These are phyloP conservation scores for Ageneiosus marmoratus DNA, from an alignment of 2,113 vertebrate species.

Conservation along the genomic window DNA sequence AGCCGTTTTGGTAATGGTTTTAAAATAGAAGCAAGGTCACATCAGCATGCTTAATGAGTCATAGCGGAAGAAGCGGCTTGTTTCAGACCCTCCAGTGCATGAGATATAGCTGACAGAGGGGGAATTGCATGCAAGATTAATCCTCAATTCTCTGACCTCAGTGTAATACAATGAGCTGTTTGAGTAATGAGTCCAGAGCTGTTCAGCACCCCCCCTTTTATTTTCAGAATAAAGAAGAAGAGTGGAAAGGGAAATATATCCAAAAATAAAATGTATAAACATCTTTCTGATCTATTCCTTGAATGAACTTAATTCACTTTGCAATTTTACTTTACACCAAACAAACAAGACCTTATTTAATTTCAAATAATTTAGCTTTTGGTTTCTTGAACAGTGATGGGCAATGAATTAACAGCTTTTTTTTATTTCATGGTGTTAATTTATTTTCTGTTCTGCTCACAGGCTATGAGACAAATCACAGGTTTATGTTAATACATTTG, in stretches of 20 bases:
- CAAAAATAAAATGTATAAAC: neutral
- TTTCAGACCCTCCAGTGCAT: neutral
- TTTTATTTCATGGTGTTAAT: neutral
- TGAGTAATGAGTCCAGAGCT: slow-evolving; percentile 2
- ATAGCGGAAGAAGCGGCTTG: neutral
- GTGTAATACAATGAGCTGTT: slow-evolving; percentile 21
- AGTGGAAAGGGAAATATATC: neutral
- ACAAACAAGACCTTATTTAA: neutral
- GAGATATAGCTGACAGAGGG: slow-evolving; percentile 7
- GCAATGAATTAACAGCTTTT: neutral
- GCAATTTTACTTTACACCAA: neutral
- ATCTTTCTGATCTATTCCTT: neutral
- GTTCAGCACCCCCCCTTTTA: neutral
- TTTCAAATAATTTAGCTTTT: neutral
- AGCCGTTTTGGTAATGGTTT: slow-evolving; percentile 14
- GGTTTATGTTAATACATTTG: neutral
- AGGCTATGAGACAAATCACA: neutral
- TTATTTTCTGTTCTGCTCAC: neutral
- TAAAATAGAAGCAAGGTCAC: slow-evolving; percentile 38
- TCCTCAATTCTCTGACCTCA: slow-evolving; percentile 36
- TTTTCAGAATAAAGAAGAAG: neutral
- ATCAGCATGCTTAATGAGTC: slow-evolving; percentile 37
- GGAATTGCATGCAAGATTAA: slow-evolving; percentile 33
- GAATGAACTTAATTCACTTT: neutral
- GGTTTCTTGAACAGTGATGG: neutral